Evolutionary conservation across 1,140 invertebrate species (phyloP).

Genomic region (Drosophila kohkoa): DNA sequence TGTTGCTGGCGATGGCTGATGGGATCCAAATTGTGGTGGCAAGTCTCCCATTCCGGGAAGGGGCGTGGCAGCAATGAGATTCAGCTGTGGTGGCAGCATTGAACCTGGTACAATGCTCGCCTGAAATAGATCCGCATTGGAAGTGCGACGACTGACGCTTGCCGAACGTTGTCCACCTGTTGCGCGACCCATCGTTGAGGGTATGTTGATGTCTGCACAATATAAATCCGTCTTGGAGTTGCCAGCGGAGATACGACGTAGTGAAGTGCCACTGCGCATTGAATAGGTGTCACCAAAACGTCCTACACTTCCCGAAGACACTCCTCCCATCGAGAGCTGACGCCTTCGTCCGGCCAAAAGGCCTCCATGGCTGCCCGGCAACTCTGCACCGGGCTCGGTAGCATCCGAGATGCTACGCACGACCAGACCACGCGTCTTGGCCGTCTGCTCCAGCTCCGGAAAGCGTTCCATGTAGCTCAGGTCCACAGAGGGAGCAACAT

Average conservation of each 20-base stretch:
- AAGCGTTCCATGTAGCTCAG: slow-evolving; percentile 78
- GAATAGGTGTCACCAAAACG: slow-evolving; percentile 69
- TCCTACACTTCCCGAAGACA: slow-evolving; percentile 69
- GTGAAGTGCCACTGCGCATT: slow-evolving; percentile 74
- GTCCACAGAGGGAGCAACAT: slow-evolving; percentile 72
- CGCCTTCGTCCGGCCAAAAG: slow-evolving; percentile 57
- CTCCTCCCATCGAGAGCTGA: slow-evolving; percentile 72
- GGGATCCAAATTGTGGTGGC: slow-evolving; percentile 56
- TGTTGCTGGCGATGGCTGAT: slow-evolving; percentile 65
- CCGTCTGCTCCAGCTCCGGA: slow-evolving; percentile 79
- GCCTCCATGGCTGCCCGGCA: slow-evolving; percentile 30
- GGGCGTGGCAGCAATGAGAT: slow-evolving; percentile 74
- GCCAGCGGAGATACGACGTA: slow-evolving; percentile 72
- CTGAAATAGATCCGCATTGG: slow-evolving; percentile 77
- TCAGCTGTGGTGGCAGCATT: slow-evolving; percentile 69
- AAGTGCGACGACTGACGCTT: slow-evolving; percentile 74
- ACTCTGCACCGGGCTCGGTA: slow-evolving; percentile 58
- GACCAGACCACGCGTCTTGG: slow-evolving; percentile 68
- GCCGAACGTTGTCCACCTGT: slow-evolving; percentile 64
- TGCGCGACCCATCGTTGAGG: slow-evolving; percentile 29
- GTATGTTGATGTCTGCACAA: slow-evolving; percentile 81
- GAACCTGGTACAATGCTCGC: slow-evolving; percentile 64
- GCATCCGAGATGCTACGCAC: slow-evolving; percentile 80
- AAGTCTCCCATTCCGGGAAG: slow-evolving; percentile 45
- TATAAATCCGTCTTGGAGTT: slow-evolving; percentile 77